Conservation (phyloP, 2,113 vertebrate species). For the Saguinus midas region DNA sequence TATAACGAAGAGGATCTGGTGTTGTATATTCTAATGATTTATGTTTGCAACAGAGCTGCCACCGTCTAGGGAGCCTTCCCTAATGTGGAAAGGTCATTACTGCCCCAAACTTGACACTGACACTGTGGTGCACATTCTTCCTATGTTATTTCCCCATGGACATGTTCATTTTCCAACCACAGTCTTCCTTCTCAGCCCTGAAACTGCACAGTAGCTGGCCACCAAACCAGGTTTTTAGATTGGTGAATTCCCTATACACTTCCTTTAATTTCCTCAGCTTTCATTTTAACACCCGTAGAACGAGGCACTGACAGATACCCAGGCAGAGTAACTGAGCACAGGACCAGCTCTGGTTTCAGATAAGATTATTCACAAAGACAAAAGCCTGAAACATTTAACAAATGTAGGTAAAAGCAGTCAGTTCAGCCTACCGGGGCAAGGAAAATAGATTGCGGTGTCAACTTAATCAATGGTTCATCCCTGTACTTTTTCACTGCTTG, state of each 20-base stretch:
- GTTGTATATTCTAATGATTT: slow-evolving; percentile 45
- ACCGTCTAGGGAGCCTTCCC: background rate
- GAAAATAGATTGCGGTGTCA: slow-evolving; percentile 59
- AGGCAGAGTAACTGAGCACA: slow-evolving; percentile 46
- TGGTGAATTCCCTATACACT: slow-evolving; percentile 46
- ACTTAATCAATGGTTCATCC: slow-evolving; percentile 48
- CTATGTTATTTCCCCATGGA: slow-evolving; percentile 65
- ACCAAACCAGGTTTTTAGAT: slow-evolving; percentile 10
- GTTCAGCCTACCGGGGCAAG: slow-evolving; percentile 43
- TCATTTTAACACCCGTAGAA: slow-evolving; percentile 46
- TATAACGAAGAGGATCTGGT: background rate
- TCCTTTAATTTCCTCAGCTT: slow-evolving; percentile 64
- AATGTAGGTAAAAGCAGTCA: slow-evolving; percentile 18
- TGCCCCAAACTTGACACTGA: slow-evolving; percentile 43
- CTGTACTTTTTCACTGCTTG: slow-evolving; percentile 58
- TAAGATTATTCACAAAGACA: slow-evolving; percentile 64
- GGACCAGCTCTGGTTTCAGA: slow-evolving; percentile 60
- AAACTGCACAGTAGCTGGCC: background rate
- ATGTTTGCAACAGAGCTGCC: slow-evolving; percentile 38
- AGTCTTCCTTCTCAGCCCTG: slow-evolving; percentile 1
- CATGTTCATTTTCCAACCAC: slow-evolving; percentile 36
- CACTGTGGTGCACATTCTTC: background rate
- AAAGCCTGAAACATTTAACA: slow-evolving; percentile 61
- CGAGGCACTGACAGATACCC: slow-evolving; percentile 46
- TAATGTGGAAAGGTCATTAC: slow-evolving; percentile 29